Percentiles rank a stretch among this genome's conserved stretches.
These are phyloP conservation scores for Eumacrocentrus americanus DNA, from an alignment of 2,888 invertebrate genomes.

Conservation along the genomic window DNA sequence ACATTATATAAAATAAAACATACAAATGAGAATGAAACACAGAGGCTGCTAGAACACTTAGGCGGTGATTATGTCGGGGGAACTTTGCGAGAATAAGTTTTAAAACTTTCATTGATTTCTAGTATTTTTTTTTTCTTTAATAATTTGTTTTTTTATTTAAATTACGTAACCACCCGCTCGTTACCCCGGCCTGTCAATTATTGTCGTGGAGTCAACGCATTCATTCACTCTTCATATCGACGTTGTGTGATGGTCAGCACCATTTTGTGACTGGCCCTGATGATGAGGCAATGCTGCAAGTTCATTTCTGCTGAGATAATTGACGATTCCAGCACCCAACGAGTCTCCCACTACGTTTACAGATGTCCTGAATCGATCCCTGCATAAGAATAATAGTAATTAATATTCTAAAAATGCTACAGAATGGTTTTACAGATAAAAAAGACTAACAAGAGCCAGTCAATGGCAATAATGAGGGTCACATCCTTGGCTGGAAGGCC, in stretches of 20 bases:
- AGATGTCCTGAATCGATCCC: slow-evolving; percentile 65
- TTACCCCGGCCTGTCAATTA: slow-evolving; percentile 31
- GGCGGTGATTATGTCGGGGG: slow-evolving; percentile 36
- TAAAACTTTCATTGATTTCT: slow-evolving; percentile 9
- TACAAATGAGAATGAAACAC: slow-evolving; percentile 35
- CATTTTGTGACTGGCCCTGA: slow-evolving; percentile 43
- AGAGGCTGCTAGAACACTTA: slow-evolving; percentile 40
- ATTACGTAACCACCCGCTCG: slow-evolving; percentile 9
- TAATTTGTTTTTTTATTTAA: slow-evolving; percentile 13
- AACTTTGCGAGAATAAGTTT: background rate
- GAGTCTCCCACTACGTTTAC: slow-evolving; percentile 75
- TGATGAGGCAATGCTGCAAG: slow-evolving; percentile 56
- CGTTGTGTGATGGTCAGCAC: slow-evolving; percentile 55
- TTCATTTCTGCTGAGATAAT: slow-evolving; percentile 65
- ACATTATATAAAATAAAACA: slow-evolving; percentile 28
- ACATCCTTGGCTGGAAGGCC: slow-evolving; percentile 74
- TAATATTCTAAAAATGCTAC: too few species aligned
- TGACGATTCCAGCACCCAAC: slow-evolving; percentile 73
- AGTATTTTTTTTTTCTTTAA: slow-evolving; percentile 21
- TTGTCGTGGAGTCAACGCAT: slow-evolving; percentile 33
- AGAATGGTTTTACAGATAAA: background rate
- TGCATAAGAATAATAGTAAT: slow-evolving; percentile 40
- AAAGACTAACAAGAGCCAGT: slow-evolving; percentile 71
- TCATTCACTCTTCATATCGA: slow-evolving; percentile 54
- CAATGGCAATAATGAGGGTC: slow-evolving; percentile 71